phyloP scores from a whole-genome alignment of 2,797 vertebrate genomes.

The Hozukius guyotensis region DNA sequence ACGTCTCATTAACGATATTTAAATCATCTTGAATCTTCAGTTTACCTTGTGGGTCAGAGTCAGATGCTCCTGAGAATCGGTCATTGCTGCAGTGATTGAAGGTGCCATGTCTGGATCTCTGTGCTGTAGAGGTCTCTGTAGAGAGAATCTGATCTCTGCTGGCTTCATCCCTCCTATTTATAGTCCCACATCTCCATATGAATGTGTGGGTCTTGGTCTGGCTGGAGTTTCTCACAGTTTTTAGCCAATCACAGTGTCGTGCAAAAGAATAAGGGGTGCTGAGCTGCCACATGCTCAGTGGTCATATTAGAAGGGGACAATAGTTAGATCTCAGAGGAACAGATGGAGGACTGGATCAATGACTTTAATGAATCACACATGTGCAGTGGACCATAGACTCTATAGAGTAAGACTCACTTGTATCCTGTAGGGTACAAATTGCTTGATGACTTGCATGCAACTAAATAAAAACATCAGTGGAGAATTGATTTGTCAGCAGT shows the following conservation, averaged over 20 bases:
- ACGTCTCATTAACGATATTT: neutral
- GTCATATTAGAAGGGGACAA: slow-evolving; percentile 23
- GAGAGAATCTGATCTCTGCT: slow-evolving; percentile 62
- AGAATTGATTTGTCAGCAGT: neutral
- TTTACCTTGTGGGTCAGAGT: slow-evolving; percentile 54
- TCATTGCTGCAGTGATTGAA: slow-evolving; percentile 40
- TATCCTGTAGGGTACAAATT: neutral
- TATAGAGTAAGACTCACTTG: neutral
- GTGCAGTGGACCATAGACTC: neutral
- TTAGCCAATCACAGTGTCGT: slow-evolving; percentile 82
- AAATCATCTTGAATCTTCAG: neutral
- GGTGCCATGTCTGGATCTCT: slow-evolving; percentile 76
- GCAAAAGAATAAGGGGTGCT: slow-evolving; percentile 44
- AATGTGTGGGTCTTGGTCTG: slow-evolving; percentile 85
- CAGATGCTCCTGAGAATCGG: slow-evolving; percentile 41
- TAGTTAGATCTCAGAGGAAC: slow-evolving; percentile 34
- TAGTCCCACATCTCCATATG: slow-evolving; percentile 82
- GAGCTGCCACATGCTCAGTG: slow-evolving; percentile 34
- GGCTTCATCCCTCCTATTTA: slow-evolving; percentile 82
- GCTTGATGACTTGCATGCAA: neutral
- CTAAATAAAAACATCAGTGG: neutral
- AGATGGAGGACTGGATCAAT: slow-evolving; percentile 30
- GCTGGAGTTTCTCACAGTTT: slow-evolving; percentile 88
- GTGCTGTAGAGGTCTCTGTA: slow-evolving; percentile 66
- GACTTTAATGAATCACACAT: neutral